Percentiles rank a stretch among this genome's conserved stretches.
Evolutionary conservation across 2,888 invertebrate species (phyloP).

Genomic region (Drosophila robusta): DNA sequence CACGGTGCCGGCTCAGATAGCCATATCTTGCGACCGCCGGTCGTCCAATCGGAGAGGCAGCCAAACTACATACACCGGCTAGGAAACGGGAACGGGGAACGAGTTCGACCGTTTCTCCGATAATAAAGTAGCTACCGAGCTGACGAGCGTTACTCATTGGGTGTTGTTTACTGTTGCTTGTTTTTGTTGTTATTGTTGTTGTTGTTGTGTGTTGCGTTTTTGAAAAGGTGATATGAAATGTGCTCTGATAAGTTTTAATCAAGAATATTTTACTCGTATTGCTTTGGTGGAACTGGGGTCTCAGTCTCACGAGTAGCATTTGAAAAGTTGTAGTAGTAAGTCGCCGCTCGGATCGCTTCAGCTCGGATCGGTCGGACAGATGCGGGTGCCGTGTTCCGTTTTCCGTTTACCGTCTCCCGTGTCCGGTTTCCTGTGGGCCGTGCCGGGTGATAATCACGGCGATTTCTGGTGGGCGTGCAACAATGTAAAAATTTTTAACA

Average conservation of each 20-base stretch:
- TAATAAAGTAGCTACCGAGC: slow-evolving; percentile 68
- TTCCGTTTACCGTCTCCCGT: slow-evolving; percentile 13
- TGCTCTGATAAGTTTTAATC: slow-evolving; percentile 83
- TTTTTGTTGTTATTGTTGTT: slow-evolving; percentile 30
- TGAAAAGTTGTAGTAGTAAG: slow-evolving; percentile 81
- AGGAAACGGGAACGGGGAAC: slow-evolving; percentile 52
- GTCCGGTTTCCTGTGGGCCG: slow-evolving; percentile 44
- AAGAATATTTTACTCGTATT: slow-evolving; percentile 78
- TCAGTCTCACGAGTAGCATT: slow-evolving; percentile 76
- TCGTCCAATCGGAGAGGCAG: slow-evolving; percentile 63
- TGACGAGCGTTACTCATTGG: slow-evolving; percentile 63
- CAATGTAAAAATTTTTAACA: slow-evolving; percentile 36
- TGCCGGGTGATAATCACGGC: slow-evolving; percentile 63
- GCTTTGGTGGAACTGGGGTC: slow-evolving; percentile 71
- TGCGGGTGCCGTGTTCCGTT: slow-evolving; percentile 47
- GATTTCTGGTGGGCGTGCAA: slow-evolving; percentile 41
- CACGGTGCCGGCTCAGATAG: slow-evolving; percentile 62
- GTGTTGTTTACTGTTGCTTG: slow-evolving; percentile 38
- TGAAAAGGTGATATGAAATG: slow-evolving; percentile 82
- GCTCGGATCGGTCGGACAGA: slow-evolving; percentile 39
- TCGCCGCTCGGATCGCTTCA: slow-evolving; percentile 62
- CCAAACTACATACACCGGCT: slow-evolving; percentile 62
- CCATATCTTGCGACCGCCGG: slow-evolving; percentile 65
- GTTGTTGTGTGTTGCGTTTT: slow-evolving; percentile 68
- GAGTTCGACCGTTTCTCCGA: slow-evolving; percentile 74